phyloP scores from a whole-genome alignment of 2,888 invertebrate genomes.

The Ctena decussata region DNA sequence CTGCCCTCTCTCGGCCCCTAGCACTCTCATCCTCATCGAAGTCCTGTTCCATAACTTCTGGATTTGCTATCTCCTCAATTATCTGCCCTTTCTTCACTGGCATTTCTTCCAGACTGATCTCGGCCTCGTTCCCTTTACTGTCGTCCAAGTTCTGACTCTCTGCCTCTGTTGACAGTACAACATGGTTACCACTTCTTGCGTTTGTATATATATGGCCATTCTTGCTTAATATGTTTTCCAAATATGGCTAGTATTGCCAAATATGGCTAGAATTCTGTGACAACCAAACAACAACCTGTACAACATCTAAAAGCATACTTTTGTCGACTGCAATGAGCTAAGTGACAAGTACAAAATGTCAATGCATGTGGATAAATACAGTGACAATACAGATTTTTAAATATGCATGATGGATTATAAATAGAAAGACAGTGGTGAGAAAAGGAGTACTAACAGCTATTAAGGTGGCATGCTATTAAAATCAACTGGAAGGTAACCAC shows the following conservation, averaged over 20 bases:
- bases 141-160: constrained; percentile 3
- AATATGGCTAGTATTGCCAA: not conserved
- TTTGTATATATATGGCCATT: no score
- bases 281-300: not conserved
- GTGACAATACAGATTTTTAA: no score
- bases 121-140: not conserved
- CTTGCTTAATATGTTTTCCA: no score
- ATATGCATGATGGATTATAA: no score
- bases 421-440: no score
- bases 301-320: not conserved
- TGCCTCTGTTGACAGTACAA: not conserved
- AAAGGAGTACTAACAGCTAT: no score
- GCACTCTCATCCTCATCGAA: constrained; percentile 93
- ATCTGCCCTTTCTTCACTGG: constrained; percentile 30
- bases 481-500: no score
- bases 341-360: no score
- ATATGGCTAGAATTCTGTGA: not conserved
- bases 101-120: not conserved
- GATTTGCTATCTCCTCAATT: constrained; percentile 49
- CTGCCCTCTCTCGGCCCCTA: constrained; percentile 85
- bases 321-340: no score
- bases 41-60: constrained; percentile 69
- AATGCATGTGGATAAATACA: no score
- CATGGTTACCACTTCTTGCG: not conserved
- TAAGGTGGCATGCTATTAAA: no score